Conservation (phyloP, 2,113 vertebrate genomes). For the Stigmatopora nigra region DNA sequence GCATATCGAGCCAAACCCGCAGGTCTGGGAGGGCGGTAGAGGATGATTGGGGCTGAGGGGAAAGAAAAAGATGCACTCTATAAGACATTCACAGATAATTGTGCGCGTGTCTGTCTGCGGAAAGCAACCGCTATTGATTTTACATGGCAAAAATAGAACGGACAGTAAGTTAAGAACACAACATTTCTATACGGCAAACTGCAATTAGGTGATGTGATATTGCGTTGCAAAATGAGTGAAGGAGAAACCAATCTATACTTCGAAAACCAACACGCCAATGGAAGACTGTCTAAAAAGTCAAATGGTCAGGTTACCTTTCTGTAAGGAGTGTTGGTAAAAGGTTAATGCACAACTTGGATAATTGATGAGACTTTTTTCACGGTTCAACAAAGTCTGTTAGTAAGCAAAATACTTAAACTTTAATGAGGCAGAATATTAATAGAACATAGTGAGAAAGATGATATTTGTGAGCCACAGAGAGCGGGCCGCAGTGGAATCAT, state of each 20-base stretch:
- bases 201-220: neutral
- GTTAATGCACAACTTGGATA: slow-evolving; percentile 31
- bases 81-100: slow-evolving; percentile 29
- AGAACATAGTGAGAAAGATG: slow-evolving; percentile 26
- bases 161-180: slow-evolving; percentile 9
- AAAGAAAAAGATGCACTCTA: slow-evolving; percentile 25
- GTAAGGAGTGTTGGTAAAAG: too few species aligned
- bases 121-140: slow-evolving; percentile 8
- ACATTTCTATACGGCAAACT: neutral
- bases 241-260: neutral
- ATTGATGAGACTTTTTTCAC: slow-evolving; percentile 30
- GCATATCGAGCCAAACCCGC: slow-evolving; percentile 50
- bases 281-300: neutral
- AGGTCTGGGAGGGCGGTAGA: slow-evolving; percentile 18
- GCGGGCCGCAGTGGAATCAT: slow-evolving; percentile 40
- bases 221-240: neutral
- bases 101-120: neutral
- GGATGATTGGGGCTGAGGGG: slow-evolving; percentile 30
- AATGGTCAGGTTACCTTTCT: too few species aligned
- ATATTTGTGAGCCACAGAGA: slow-evolving; percentile 23
- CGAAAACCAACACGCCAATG: neutral
- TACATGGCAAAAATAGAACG: slow-evolving; percentile 17
- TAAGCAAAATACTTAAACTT: slow-evolving; percentile 34
- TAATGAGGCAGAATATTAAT: slow-evolving; percentile 29
- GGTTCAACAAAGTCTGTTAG: slow-evolving; percentile 19